A percentile compares a stretch with the other conserved stretches of the same genome.
These are phyloP conservation scores for Acanthosepion pharaonis DNA, from an alignment of 2,888 invertebrate genomes.

Conservation along the genomic window DNA sequence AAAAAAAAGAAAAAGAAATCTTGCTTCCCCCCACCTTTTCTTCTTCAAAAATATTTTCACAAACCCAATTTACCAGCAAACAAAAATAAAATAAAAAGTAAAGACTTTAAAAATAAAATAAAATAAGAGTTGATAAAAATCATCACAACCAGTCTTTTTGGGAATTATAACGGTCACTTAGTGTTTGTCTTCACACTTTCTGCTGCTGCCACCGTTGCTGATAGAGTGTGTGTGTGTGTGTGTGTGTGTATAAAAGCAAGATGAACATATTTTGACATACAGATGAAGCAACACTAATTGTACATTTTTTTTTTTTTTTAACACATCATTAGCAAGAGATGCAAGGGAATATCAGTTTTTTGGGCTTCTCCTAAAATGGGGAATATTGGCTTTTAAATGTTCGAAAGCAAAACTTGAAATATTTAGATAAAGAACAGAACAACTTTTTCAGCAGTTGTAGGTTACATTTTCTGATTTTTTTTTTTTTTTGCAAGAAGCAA, in stretches of 20 bases:
- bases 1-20: neutral
- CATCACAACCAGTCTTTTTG: slow-evolving; percentile 33
- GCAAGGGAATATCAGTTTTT: neutral
- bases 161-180: neutral
- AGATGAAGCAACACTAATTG: neutral
- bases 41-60: neutral
- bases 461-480: neutral
- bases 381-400: neutral
- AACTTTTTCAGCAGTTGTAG: neutral
- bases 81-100: neutral
- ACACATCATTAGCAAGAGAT: neutral
- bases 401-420: neutral
- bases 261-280: neutral
- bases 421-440: too few species aligned
- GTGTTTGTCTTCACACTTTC: neutral
- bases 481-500: neutral
- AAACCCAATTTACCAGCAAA: neutral
- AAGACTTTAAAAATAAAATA: neutral
- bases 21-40: neutral
- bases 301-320: neutral
- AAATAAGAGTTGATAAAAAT: neutral
- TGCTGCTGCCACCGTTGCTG: neutral
- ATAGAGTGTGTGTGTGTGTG: neutral
- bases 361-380: neutral
- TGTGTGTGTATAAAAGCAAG: neutral